Conservation (phyloP, 2,888 invertebrate genomes). For the Philopedon plagiatum region DNA sequence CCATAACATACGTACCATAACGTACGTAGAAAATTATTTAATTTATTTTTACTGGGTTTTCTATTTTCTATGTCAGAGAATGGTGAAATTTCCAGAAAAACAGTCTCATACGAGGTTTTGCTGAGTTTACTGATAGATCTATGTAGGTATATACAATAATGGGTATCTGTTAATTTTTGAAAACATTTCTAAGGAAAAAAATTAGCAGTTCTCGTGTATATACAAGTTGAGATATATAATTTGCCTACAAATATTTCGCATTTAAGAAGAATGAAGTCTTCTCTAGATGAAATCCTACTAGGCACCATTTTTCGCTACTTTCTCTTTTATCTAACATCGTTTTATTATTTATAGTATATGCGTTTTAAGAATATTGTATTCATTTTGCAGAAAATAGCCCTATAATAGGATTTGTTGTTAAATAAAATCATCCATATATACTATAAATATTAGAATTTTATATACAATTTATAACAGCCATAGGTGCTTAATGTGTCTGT, state of each 20-base stretch:
- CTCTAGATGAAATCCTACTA: constrained; percentile 33
- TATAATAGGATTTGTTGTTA: not conserved
- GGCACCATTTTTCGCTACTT: constrained; percentile 50
- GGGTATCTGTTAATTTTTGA: no score
- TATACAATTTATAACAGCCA: constrained; percentile 48
- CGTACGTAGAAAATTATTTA: no score
- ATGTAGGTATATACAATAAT: no score
- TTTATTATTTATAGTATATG: not conserved
- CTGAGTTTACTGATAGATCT: no score
- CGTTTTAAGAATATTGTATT: not conserved
- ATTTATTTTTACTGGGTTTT: no score
- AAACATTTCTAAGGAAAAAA: not conserved
- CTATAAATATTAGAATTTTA: constrained; percentile 10
- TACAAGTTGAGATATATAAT: constrained; percentile 7
- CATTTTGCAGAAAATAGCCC: not conserved
- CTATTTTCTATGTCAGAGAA: no score
- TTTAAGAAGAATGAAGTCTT: constrained; percentile 33
- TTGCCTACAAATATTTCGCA: not conserved
- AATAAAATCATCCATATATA: not conserved
- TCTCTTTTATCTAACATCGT: constrained; percentile 7
- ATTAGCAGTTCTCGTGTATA: not conserved
- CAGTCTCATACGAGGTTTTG: no score
- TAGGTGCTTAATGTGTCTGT: constrained; percentile 42
- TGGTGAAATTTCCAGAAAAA: no score
- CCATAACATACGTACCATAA: no score